Evolutionary conservation across 2,888 invertebrate species (phyloP).

Genomic region (Gymnocheta viridis): DNA sequence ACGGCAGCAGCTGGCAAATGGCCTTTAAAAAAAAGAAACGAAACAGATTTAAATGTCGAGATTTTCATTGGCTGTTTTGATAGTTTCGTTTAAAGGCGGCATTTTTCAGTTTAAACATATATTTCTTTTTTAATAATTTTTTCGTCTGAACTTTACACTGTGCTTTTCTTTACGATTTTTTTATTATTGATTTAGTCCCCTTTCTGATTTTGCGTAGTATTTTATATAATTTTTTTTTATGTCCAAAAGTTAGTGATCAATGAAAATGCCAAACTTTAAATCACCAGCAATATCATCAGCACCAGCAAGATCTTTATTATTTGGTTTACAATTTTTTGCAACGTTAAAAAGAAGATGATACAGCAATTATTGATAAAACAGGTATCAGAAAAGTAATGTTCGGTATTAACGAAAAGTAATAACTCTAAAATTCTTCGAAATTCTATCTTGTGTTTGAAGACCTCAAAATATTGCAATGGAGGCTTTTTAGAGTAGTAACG

Average conservation of each 20-base stretch:
- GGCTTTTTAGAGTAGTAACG: too few relatives aligned
- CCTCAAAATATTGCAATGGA: too few relatives aligned
- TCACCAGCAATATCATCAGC: constrained; percentile 36
- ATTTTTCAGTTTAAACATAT: constrained; percentile 53
- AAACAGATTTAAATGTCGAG: constrained; percentile 68
- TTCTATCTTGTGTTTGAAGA: too few relatives aligned
- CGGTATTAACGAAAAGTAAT: not conserved
- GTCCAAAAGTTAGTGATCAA: constrained; percentile 29
- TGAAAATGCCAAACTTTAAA: constrained; percentile 37
- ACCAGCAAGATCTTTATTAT: constrained; percentile 41
- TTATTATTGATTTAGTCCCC: constrained; percentile 53
- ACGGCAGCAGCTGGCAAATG: constrained; percentile 69
- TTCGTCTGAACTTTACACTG: constrained; percentile 27
- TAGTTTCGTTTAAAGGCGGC: constrained; percentile 67
- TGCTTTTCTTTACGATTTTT: constrained; percentile 39
- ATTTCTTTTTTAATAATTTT: constrained; percentile 13
- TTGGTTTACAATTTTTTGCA: constrained; percentile 10
- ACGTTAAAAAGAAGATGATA: constrained; percentile 17
- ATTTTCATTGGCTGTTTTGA: constrained; percentile 69
- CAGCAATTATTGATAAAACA: not conserved
- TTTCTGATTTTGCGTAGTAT: constrained; percentile 42
- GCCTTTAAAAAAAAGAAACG: constrained; percentile 52
- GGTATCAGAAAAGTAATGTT: not conserved
- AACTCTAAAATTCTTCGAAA: not conserved
- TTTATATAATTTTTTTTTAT: not conserved